Conservation (phyloP, 1,140 invertebrate species). For the Zelostemma sp. region DNA sequence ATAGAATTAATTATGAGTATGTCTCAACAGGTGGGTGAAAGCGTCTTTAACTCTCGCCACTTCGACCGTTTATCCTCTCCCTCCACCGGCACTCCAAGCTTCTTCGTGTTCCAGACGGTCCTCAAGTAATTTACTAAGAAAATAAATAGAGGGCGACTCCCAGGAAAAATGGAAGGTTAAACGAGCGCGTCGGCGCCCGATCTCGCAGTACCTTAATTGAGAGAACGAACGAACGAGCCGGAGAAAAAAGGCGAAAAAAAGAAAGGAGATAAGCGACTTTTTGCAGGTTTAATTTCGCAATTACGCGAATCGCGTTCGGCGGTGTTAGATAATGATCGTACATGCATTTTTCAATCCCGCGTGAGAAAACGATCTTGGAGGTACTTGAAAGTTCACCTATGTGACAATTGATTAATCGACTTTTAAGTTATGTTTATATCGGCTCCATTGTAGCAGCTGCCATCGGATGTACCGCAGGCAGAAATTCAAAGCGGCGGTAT, state of each 20-base stretch:
- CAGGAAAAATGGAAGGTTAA: constrained; percentile 59
- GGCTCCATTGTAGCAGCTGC: constrained; percentile 33
- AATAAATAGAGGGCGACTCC: constrained; percentile 62
- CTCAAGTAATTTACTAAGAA: constrained; percentile 67
- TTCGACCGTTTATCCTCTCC: constrained; percentile 36
- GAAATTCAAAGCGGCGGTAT: neutral
- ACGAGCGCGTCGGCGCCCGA: constrained; percentile 55
- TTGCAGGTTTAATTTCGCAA: neutral
- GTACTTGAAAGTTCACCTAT: neutral
- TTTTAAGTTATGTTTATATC: constrained; percentile 51
- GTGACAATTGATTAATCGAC: constrained; percentile 55
- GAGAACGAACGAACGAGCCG: constrained; percentile 32
- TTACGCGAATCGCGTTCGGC: neutral
- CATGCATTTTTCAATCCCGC: no score
- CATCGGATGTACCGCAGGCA: constrained; percentile 25
- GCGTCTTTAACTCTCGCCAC: constrained; percentile 63
- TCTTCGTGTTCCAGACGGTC: constrained; percentile 58
- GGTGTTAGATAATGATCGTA: no score
- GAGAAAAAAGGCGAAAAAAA: constrained; percentile 19
- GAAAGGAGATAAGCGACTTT: constrained; percentile 3
- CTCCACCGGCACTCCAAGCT: constrained; percentile 34
- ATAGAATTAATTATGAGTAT: constrained; percentile 70
- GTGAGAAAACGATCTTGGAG: no score
- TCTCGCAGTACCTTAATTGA: constrained; percentile 57
- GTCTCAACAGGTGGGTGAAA: constrained; percentile 69